These are phyloP conservation scores for Drosophila leontia DNA, from an alignment of 1,140 invertebrate genomes.

Conservation along the genomic window DNA sequence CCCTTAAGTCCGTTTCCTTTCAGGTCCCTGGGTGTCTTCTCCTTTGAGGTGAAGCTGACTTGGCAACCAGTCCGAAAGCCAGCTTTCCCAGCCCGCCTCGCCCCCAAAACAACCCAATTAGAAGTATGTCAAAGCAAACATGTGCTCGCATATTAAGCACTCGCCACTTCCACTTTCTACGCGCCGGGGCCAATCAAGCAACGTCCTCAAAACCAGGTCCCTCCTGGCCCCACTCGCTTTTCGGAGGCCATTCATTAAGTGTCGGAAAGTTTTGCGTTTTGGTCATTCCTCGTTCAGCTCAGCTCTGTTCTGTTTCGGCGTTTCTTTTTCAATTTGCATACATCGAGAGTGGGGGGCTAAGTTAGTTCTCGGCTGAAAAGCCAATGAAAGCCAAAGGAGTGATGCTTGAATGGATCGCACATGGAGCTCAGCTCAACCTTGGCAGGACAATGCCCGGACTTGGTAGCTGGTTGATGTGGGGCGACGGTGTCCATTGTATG, in stretches of 20 bases:
- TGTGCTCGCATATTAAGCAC: conserved; percentile 65
- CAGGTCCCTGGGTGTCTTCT: neutral
- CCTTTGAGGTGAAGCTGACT: conserved; percentile 6
- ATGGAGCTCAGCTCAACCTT: conserved; percentile 66
- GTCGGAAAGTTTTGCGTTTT: conserved; percentile 79
- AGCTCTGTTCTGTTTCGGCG: conserved; percentile 21
- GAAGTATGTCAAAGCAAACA: conserved; percentile 79
- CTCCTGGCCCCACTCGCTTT: neutral
- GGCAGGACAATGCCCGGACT: conserved; percentile 54
- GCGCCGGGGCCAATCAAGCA: conserved; percentile 60
- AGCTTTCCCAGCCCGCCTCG: neutral
- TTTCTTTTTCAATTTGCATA: conserved; percentile 67
- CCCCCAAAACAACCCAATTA: conserved; percentile 54
- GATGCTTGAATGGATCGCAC: conserved; percentile 67
- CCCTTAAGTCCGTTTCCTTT: neutral
- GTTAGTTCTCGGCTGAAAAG: conserved; percentile 51
- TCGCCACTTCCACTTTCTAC: conserved; percentile 68
- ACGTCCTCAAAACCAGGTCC: conserved; percentile 29
- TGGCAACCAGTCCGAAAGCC: conserved; percentile 2
- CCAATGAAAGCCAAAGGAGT: conserved; percentile 50
- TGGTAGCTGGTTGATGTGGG: conserved; percentile 25
- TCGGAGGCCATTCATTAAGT: conserved; percentile 71
- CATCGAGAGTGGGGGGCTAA: conserved; percentile 35
- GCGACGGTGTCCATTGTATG: conserved; percentile 61
- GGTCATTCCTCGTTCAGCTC: conserved; percentile 53